phyloP scores from a whole-genome alignment of 2,888 invertebrate genomes.

The Rugalucina vietnamica region DNA sequence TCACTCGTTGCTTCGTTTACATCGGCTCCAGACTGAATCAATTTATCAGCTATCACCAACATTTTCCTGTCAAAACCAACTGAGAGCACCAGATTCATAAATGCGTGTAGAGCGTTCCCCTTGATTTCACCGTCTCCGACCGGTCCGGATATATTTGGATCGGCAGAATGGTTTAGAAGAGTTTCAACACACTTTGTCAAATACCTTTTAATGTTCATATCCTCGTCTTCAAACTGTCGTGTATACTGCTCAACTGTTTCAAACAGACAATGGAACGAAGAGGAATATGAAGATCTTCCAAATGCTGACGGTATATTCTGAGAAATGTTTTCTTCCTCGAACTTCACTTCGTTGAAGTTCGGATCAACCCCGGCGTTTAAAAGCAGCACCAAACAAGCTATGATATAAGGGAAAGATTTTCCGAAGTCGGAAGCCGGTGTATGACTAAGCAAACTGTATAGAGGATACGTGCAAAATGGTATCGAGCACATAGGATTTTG shows the following conservation, averaged over 20 bases:
- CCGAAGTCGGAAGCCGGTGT: slow-evolving; percentile 70
- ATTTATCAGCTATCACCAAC: slow-evolving; percentile 55
- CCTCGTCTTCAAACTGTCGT: slow-evolving; percentile 57
- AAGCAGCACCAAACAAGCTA: slow-evolving; percentile 69
- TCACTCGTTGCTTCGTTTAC: slow-evolving; percentile 61
- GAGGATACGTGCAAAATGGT: slow-evolving; percentile 77
- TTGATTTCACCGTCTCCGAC: slow-evolving; percentile 55
- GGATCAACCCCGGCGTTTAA: slow-evolving; percentile 77
- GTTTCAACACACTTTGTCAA: slow-evolving; percentile 69
- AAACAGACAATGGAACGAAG: slow-evolving; percentile 76
- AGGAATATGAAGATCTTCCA: slow-evolving; percentile 74
- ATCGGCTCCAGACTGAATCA: slow-evolving; percentile 75
- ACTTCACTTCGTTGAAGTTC: slow-evolving; percentile 77
- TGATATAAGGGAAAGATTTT: slow-evolving; percentile 66
- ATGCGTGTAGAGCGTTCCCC: slow-evolving; percentile 73
- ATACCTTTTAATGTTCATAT: slow-evolving; percentile 57
- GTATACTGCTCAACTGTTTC: slow-evolving; percentile 63
- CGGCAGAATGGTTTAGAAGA: slow-evolving; percentile 71
- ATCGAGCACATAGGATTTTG: slow-evolving; percentile 70
- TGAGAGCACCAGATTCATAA: slow-evolving; percentile 58
- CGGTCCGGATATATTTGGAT: slow-evolving; percentile 66
- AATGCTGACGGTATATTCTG: slow-evolving; percentile 68
- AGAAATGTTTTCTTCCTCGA: slow-evolving; percentile 59
- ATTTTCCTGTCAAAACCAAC: slow-evolving; percentile 64
- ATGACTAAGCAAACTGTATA: slow-evolving; percentile 78